phyloP scores from a whole-genome alignment of 2,888 invertebrate genomes.

The Drosophila stalkeri region DNA sequence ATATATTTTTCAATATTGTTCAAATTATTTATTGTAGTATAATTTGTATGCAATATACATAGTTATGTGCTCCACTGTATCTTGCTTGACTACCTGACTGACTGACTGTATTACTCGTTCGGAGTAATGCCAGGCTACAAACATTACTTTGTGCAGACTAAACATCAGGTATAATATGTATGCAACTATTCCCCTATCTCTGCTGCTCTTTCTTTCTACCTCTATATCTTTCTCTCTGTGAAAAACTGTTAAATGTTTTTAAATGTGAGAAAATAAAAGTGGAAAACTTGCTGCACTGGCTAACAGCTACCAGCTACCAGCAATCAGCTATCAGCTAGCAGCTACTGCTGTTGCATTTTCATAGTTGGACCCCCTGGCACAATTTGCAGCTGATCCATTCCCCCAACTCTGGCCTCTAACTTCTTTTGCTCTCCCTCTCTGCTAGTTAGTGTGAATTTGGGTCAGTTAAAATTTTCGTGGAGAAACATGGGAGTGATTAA shows the following conservation, averaged over 20 bases:
- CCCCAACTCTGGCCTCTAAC: background rate
- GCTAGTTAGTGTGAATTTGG: constrained; percentile 11
- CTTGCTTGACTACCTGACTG: background rate
- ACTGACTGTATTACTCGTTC: background rate
- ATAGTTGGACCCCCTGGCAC: constrained; percentile 46
- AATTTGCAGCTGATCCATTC: constrained; percentile 29
- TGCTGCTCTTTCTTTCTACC: background rate
- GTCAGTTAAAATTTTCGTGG: constrained; percentile 24
- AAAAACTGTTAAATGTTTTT: constrained; percentile 45
- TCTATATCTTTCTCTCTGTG: constrained; percentile 1
- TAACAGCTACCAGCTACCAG: constrained; percentile 21
- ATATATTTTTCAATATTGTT: background rate
- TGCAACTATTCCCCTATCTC: constrained; percentile 2
- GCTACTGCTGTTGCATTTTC: constrained; percentile 25
- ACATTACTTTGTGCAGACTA: constrained; percentile 33
- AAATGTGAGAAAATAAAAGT: constrained; percentile 50
- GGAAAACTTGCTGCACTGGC: constrained; percentile 49
- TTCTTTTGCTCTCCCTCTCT: background rate
- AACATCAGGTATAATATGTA: constrained; percentile 36
- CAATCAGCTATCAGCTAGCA: constrained; percentile 17
- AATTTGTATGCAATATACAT: background rate
- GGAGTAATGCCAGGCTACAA: constrained; percentile 10
- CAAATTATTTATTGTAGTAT: background rate
- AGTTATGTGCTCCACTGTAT: constrained; percentile 24
- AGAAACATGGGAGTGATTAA: constrained; percentile 51